Evolutionary conservation across 2,888 invertebrate species (phyloP).

Genomic region (Hypena proboscidalis): DNA sequence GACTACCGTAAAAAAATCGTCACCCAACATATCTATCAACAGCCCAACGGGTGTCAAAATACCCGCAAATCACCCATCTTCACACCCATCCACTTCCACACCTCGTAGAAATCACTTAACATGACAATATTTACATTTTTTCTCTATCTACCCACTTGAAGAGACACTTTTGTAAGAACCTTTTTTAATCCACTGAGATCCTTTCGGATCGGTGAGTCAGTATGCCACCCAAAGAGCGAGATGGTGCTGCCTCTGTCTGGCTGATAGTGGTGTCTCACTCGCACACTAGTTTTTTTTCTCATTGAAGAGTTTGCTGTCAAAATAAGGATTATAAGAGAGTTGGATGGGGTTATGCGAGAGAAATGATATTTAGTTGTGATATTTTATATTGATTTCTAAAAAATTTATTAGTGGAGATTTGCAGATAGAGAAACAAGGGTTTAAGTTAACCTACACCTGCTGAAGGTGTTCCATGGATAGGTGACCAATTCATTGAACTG

Average conservation of each 20-base stretch:
- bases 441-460: too few relatives aligned
- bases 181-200: conserved; percentile 59
- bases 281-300: conserved; percentile 63
- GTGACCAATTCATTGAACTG: too few relatives aligned
- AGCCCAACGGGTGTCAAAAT: background rate
- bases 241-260: conserved; percentile 46
- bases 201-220: conserved; percentile 70
- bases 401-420: too few relatives aligned
- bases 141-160: conserved; percentile 57
- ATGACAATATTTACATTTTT: conserved; percentile 49
- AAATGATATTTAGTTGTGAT: background rate
- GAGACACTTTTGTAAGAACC: conserved; percentile 45
- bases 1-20: background rate
- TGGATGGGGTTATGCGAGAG: conserved; percentile 66
- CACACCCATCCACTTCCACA: conserved; percentile 30
- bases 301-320: conserved; percentile 83
- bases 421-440: too few relatives aligned
- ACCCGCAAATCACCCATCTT: conserved; percentile 18
- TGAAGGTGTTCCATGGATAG: too few relatives aligned
- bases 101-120: conserved; percentile 33
- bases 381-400: too few relatives aligned
- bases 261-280: conserved; percentile 56
- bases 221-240: conserved; percentile 74
- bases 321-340: conserved; percentile 83
- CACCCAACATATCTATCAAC: background rate